phyloP scores from a whole-genome alignment of 2,113 vertebrate genomes.

The Rhodinocichla rosea region DNA sequence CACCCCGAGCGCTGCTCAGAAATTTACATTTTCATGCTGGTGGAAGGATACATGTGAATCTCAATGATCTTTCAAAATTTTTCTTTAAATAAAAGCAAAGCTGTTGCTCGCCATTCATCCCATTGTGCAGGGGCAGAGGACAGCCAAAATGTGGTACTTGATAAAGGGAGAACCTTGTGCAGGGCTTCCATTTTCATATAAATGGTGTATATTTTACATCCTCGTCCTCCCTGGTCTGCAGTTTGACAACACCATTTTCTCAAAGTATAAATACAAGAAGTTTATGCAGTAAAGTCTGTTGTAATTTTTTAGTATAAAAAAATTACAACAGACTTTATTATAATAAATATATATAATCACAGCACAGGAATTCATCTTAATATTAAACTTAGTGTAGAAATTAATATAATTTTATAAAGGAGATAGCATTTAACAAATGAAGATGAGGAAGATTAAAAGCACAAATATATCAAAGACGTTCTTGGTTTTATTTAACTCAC shows the following conservation, averaged over 20 bases:
- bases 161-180: not conserved
- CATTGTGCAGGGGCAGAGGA: not conserved
- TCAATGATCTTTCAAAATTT: conserved; percentile 17
- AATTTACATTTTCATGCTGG: conserved; percentile 32
- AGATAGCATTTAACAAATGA: not conserved
- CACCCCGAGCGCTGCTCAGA: not conserved
- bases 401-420: not conserved
- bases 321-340: no score
- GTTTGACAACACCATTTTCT: not conserved
- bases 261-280: not conserved
- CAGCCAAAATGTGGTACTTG: not conserved
- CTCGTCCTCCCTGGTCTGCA: not conserved
- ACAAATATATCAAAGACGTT: not conserved
- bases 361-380: not conserved
- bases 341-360: not conserved
- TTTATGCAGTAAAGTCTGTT: not conserved
- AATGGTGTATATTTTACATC: not conserved
- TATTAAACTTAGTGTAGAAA: not conserved
- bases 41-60: not conserved
- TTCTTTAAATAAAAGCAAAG: conserved; percentile 5
- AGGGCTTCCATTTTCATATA: not conserved
- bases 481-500: conserved; percentile 1
- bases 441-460: not conserved
- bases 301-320: not conserved
- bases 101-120: not conserved